Base-by-base conservation (phyloP, 2,113 vertebrate genomes). In the Pedionomus torquatus region DNA sequence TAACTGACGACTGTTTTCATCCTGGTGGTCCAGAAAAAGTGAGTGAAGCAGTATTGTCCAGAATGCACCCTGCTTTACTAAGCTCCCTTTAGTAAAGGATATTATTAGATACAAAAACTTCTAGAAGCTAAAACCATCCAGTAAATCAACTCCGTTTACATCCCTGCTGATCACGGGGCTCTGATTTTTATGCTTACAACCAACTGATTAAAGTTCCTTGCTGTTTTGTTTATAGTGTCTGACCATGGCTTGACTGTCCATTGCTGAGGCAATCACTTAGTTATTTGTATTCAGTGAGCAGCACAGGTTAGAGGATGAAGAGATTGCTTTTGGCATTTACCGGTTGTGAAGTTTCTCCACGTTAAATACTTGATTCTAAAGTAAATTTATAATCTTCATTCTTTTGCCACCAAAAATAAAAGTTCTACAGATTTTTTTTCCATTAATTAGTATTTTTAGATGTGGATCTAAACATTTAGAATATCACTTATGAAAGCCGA, bases 151-250 rank as follows among this genome's bases (percentile, higher is more conserved):
- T 25, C n/a, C 58, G 16, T 84, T 85, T 80, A 63, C 63, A 77
- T 87, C 66, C 78, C 80, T 23, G 43, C 72, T 24, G 11, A 92
- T 77, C 91, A 18, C 8, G 65, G 70, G 41, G 64, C 65, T 96
- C 78, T 78, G 49, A 78, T 91, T 96, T 83, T 97, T 96, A 65
- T 95, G 95, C 96, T 98, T 97, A 92, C 86, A 58, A 78, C 83
- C 76, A 80, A 71, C 83, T 57, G 70, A 93, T 97, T 91, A 78
- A 98, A 97, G 71, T 61, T 84, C 77, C 28, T 89, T 87, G 55
- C 54, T 61, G 51, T 30, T 96, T 81, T 72, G 91, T 3, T 93
- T 96, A 91, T 86, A 97, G 91, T 86, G 26, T 82, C 81, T 90
- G 93, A 61, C 94, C 95, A 81, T 37, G 58, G 75, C 66, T 96